phyloP scores from a whole-genome alignment of 2,888 invertebrate species.

The Aphelenchoides bicaudatus region DNA sequence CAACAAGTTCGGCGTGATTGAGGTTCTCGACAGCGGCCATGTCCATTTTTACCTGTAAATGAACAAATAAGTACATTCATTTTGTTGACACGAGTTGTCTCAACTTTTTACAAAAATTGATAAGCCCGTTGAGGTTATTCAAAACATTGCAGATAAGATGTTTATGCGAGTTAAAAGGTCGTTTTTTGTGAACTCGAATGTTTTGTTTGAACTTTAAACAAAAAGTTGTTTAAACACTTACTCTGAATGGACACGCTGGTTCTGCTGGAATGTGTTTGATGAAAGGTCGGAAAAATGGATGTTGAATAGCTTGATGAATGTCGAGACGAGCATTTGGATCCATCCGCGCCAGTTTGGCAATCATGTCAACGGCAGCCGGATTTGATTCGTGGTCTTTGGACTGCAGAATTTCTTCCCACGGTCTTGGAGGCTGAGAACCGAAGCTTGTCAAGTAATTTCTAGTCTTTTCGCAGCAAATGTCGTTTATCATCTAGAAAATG shows the following conservation, averaged over 20 bases:
- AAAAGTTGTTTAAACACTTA: conserved; percentile 17
- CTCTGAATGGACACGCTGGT: conserved; percentile 47
- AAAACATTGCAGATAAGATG: background rate
- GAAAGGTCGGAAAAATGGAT: conserved; percentile 42
- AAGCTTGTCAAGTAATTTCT: conserved; percentile 42
- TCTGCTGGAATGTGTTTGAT: conserved; percentile 32
- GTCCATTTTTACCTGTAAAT: conserved; percentile 54
- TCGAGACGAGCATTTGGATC: conserved; percentile 41
- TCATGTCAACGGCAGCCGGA: conserved; percentile 42
- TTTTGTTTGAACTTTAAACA: no score
- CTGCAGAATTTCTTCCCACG: conserved; percentile 41
- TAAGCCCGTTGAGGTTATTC: background rate
- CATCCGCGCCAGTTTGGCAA: conserved; percentile 38
- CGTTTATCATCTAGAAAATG: conserved; percentile 39
- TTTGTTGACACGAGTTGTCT: background rate
- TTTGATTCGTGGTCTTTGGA: conserved; percentile 21
- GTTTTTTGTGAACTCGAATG: no score
- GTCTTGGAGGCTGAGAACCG: conserved; percentile 30
- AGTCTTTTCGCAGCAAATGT: conserved; percentile 52
- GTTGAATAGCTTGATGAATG: conserved; percentile 45
- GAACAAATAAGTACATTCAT: conserved; percentile 9
- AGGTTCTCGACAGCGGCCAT: conserved; percentile 55
- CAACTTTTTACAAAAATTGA: background rate
- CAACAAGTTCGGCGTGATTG: conserved; percentile 42
- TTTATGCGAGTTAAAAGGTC: no score